Conservation (phyloP, 1,140 invertebrate genomes). For the Drusus annulatus region DNA sequence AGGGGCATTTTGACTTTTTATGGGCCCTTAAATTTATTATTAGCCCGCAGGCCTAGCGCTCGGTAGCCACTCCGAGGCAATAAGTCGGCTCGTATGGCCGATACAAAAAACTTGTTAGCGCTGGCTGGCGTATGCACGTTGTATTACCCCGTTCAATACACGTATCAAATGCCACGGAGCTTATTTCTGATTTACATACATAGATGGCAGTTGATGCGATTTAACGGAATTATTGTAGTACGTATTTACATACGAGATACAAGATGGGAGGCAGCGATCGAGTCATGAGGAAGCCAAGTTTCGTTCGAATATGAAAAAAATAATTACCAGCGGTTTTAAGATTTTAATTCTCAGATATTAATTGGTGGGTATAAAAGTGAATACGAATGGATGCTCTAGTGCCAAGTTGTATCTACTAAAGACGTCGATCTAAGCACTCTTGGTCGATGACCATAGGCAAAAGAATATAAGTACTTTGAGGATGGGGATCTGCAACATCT, state of each 20-base stretch:
- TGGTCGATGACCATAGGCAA: too few species aligned
- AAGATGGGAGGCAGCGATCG: conserved; percentile 5
- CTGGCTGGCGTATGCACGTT: conserved; percentile 26
- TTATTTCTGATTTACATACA: conserved; percentile 47
- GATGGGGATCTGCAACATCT: too few species aligned
- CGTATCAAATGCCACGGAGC: conserved; percentile 8
- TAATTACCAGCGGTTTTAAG: too few species aligned
- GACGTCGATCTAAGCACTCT: too few species aligned
- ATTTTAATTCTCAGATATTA: too few species aligned
- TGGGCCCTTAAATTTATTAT: conserved; percentile 59
- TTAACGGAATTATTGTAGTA: conserved; percentile 27
- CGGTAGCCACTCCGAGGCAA: conserved; percentile 48
- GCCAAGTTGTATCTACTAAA: too few species aligned
- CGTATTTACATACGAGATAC: conserved; percentile 40
- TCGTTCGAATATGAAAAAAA: too few species aligned
- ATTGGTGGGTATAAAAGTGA: too few species aligned
- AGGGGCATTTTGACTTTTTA: conserved; percentile 56
- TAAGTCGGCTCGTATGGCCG: conserved; percentile 7
- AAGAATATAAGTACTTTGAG: too few species aligned
- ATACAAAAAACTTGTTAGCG: conserved; percentile 48
- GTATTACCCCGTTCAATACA: conserved; percentile 7
- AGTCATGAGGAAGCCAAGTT: background rate
- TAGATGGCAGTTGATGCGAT: conserved; percentile 38
- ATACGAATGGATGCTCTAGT: too few species aligned
- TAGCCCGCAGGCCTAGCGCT: conserved; percentile 48